phyloP scores from a whole-genome alignment of 2,888 invertebrate genomes.

The Drosophila setosimentum region DNA sequence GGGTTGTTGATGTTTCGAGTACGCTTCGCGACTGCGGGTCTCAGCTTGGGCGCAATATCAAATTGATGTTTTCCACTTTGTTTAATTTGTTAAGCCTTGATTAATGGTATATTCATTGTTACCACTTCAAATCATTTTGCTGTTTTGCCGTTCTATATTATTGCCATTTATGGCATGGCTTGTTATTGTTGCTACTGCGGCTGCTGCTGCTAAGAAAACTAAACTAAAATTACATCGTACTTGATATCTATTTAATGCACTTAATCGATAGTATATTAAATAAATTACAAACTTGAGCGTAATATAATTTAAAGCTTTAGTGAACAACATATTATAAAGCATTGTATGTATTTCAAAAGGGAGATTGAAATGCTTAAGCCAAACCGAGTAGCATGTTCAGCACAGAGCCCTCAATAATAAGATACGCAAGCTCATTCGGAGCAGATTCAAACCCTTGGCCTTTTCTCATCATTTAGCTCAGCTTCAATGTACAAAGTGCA shows the following conservation, averaged over 20 bases:
- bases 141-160: constrained; percentile 6
- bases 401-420: constrained; percentile 46
- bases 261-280: not conserved
- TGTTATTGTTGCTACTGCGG: not conserved
- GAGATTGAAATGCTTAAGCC: constrained; percentile 33
- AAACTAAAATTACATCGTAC: not conserved
- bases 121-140: constrained; percentile 31
- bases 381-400: constrained; percentile 11
- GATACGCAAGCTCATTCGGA: constrained; percentile 45
- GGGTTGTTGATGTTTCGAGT: constrained; percentile 30
- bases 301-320: not conserved
- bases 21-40: constrained; percentile 1
- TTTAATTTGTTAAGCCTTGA: constrained; percentile 82
- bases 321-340: too few species aligned
- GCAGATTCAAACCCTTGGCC: constrained; percentile 39
- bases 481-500: constrained; percentile 2
- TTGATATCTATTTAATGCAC: constrained; percentile 17
- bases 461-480: not conserved
- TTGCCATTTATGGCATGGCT: constrained; percentile 3
- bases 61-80: constrained; percentile 83
- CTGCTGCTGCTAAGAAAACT: not conserved
- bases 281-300: not conserved
- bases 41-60: constrained; percentile 49
- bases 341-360: not conserved
- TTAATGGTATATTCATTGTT: constrained; percentile 81